Evolutionary conservation across 2,888 invertebrate species (phyloP), one percentile per base, ranked within the genome.

Genomic region (Seira musarum): DNA sequence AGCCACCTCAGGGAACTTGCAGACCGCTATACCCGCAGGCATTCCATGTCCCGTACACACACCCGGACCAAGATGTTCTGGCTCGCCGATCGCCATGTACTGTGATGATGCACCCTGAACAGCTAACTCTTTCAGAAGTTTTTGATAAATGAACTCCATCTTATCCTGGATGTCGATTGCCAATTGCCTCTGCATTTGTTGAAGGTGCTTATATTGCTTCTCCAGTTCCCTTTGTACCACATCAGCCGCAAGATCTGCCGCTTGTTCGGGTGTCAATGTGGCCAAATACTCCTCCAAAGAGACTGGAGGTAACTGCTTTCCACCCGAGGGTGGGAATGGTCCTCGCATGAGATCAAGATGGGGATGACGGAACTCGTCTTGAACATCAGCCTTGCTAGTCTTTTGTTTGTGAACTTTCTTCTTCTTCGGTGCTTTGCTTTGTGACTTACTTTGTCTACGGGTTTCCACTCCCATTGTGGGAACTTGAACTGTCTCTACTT

Each of bases 81-180:
- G 73, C 3, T 80, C 82, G 13, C 84, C 85, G 0, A 84, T 49
- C 5, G 81, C 80, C 85, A 85, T 82, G 76, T 84, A 85, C 0
- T 83, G 85, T 8, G n/a, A n/a, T n/a, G 83, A 81, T 13, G 81
- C 76, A 19, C 79, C 85, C 84, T 65, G 5, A 70, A 80, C 75
- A 10, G 80, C 82, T 63, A 85, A 81, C 72, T 85, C 85, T 0
- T 77, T 64, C 15, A 85, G 25, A 8, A 85, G 70, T 65, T 84
- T 84, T 46, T 84, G 82, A 65, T 85, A 85, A 68, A 85, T 83
- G 57, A 82, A 82, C 25, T 85, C 85, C 85, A 85, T 84, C 64
- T 84, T 84, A 21, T 83, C 82, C 24, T 84, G 83, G 63, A 85
- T 85, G 24, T 85, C 83, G 10, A 64, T 30, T 0, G 83, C 83